Evolutionary conservation across 1,140 invertebrate genomes (phyloP).

Genomic region (Aradophagus sp.): DNA sequence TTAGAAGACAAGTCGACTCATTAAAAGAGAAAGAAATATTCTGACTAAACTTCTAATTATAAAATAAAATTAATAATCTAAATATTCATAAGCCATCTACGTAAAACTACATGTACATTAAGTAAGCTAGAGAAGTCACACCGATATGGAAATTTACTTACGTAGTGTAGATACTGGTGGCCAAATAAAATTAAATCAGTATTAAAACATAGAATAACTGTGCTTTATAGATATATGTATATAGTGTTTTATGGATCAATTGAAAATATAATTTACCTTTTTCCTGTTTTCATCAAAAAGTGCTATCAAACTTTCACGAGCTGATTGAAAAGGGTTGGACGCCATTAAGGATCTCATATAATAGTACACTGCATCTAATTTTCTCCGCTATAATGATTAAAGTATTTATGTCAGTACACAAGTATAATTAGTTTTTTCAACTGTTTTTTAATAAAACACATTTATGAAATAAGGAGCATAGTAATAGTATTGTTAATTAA

Average conservation of each 20-base stretch:
- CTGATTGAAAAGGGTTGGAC: slow-evolving; percentile 93
- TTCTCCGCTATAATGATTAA: slow-evolving; percentile 83
- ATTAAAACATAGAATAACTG: slow-evolving; percentile 52
- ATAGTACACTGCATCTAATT: slow-evolving; percentile 97
- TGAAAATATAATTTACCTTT: slow-evolving; percentile 79
- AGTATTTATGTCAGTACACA: too few species aligned
- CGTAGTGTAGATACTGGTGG: slow-evolving; percentile 79
- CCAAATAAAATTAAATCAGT: slow-evolving; percentile 73
- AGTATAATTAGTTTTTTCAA: too few species aligned
- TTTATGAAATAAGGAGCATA: too few species aligned
- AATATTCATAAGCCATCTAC: slow-evolving; percentile 56
- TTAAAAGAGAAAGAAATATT: too few species aligned
- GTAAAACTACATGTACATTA: slow-evolving; percentile 54
- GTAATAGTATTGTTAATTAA: too few species aligned
- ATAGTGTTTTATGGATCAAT: not conserved
- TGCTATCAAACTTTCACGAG: slow-evolving; percentile 88
- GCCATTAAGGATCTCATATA: slow-evolving; percentile 96
- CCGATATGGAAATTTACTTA: slow-evolving; percentile 76
- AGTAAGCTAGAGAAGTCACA: slow-evolving; percentile 63
- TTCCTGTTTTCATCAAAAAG: slow-evolving; percentile 96
- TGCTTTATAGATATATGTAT: slow-evolving; percentile 13
- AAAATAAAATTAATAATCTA: too few species aligned
- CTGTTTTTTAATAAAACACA: too few species aligned
- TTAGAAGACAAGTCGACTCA: too few species aligned
- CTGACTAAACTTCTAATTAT: too few species aligned